Evolutionary conservation across 1,140 invertebrate genomes (phyloP).

Genomic region (Linepithema humile): DNA sequence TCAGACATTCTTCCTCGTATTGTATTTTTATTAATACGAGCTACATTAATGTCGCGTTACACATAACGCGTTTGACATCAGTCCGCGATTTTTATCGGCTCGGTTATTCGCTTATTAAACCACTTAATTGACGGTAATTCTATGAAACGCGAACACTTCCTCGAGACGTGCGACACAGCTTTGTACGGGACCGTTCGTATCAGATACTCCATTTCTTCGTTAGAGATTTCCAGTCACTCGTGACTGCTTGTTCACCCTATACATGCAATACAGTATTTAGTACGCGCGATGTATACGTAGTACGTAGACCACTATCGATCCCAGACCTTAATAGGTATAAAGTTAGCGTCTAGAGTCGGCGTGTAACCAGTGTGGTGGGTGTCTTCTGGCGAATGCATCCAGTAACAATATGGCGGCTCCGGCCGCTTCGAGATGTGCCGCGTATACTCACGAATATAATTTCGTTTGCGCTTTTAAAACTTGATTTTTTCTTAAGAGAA

Average conservation of each 20-base stretch:
- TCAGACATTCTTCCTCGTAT: not conserved
- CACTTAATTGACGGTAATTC: not conserved
- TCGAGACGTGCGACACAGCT: not conserved
- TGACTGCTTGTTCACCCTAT: conserved; percentile 11
- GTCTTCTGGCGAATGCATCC: conserved; percentile 60
- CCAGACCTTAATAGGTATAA: conserved; percentile 62
- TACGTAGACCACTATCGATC: conserved; percentile 57
- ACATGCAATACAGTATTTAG: conserved; percentile 55
- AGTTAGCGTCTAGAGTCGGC: conserved; percentile 59
- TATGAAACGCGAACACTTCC: not conserved
- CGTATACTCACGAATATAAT: conserved; percentile 11
- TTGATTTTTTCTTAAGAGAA: too few relatives aligned
- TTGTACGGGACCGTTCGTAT: not conserved
- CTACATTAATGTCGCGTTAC: conserved; percentile 32
- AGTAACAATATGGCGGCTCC: conserved; percentile 59
- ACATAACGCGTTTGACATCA: not conserved
- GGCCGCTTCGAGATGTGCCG: conserved; percentile 4
- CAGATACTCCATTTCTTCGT: not conserved
- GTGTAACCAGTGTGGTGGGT: conserved; percentile 45
- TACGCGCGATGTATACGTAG: conserved; percentile 53
- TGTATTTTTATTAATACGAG: conserved; percentile 6
- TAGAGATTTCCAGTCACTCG: not conserved
- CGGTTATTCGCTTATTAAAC: conserved; percentile 17
- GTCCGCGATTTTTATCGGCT: conserved; percentile 20
- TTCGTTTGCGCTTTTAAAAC: too few relatives aligned